Evolutionary conservation across 2,888 invertebrate genomes (phyloP).

Genomic region (Arctia plantaginis): DNA sequence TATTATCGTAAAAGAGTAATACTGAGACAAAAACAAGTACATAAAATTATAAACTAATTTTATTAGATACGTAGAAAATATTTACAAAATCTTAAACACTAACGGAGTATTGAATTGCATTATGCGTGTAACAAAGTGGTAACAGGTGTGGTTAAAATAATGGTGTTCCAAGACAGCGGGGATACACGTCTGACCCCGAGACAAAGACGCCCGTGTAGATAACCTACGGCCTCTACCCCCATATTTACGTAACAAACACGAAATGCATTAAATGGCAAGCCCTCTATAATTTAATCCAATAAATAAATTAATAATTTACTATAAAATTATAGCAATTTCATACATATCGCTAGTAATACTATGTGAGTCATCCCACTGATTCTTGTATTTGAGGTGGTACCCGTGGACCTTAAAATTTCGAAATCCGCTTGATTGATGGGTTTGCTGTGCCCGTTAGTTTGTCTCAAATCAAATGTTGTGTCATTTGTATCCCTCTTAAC

Average conservation of each 20-base stretch:
- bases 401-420: slow-evolving; percentile 44
- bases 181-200: slow-evolving; percentile 22
- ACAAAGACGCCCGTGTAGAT: slow-evolving; percentile 31
- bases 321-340: slow-evolving; percentile 63
- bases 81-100: slow-evolving; percentile 80
- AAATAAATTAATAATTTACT: slow-evolving; percentile 73
- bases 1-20: not conserved
- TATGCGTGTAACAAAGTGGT: slow-evolving; percentile 70
- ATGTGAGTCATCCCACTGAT: slow-evolving; percentile 57
- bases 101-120: slow-evolving; percentile 83
- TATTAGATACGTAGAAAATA: slow-evolving; percentile 70
- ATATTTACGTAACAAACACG: slow-evolving; percentile 55
- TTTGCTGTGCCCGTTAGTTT: slow-evolving; percentile 61
- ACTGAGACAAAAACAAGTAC: not conserved
- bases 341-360: slow-evolving; percentile 63
- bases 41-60: slow-evolving; percentile 62
- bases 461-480: slow-evolving; percentile 69
- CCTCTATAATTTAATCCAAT: slow-evolving; percentile 74
- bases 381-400: slow-evolving; percentile 40
- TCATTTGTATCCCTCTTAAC: slow-evolving; percentile 69
- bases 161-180: slow-evolving; percentile 34
- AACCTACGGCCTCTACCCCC: slow-evolving; percentile 59
- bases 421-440: slow-evolving; percentile 70
- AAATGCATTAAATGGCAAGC: slow-evolving; percentile 84
- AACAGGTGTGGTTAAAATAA: slow-evolving; percentile 66